Evolutionary conservation across 2,797 vertebrate genomes (phyloP).

Genomic region (Xenops minutus): DNA sequence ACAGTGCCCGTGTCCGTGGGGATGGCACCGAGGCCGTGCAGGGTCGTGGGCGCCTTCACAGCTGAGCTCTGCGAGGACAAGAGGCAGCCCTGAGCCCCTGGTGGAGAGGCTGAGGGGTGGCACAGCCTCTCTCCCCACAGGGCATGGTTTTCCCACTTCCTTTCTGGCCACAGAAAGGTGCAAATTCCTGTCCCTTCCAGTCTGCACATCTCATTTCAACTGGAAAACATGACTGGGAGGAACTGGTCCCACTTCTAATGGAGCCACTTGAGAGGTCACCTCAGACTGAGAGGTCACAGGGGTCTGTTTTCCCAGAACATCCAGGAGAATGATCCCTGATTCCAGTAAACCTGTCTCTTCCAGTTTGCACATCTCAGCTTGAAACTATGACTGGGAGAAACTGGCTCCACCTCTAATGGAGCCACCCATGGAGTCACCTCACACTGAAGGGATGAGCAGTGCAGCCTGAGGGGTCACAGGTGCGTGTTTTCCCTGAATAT

Average conservation of each 20-base stretch:
- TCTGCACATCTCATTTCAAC: background rate
- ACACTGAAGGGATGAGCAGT: background rate
- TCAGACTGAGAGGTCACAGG: background rate
- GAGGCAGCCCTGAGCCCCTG: background rate
- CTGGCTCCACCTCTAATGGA: rapidly evolving
- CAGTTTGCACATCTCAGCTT: too few relatives aligned
- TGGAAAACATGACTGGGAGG: background rate
- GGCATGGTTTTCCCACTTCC: background rate
- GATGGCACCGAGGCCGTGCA: background rate
- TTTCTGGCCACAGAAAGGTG: background rate
- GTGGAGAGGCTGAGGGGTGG: background rate
- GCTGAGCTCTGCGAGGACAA: background rate
- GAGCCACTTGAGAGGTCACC: background rate
- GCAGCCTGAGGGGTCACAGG: rapidly evolving
- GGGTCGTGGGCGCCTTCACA: background rate
- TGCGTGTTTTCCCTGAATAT: rapidly evolving
- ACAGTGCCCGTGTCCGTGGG: conserved; percentile 23
- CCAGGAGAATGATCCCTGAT: background rate
- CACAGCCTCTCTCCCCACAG: background rate
- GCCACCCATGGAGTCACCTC: background rate
- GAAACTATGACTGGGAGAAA: background rate
- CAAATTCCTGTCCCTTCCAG: background rate
- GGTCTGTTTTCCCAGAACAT: background rate
- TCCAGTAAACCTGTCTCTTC: background rate
- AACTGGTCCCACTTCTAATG: too few relatives aligned